Evolutionary conservation across 2,113 vertebrate genomes (phyloP).

Genomic region (Saguinus midas): DNA sequence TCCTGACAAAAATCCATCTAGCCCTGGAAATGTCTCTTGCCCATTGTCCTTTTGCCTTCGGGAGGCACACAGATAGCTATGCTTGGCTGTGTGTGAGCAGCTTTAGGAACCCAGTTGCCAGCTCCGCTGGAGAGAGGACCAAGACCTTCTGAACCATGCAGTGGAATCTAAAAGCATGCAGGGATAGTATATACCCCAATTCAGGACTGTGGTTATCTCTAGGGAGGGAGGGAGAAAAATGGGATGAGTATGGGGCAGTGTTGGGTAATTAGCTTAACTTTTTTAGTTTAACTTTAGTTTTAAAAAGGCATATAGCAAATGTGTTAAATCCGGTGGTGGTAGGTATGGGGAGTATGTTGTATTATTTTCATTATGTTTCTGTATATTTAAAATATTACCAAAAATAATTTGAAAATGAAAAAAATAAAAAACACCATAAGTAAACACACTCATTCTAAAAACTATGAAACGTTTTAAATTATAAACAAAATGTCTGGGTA

Average conservation of each 20-base stretch:
- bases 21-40: neutral
- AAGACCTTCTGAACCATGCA: neutral
- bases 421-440: neutral
- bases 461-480: neutral
- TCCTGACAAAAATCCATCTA: neutral
- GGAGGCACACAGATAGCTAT: neutral
- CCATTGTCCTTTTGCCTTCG: neutral
- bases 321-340: neutral
- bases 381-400: neutral
- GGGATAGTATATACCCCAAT: neutral
- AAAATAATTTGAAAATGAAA: neutral
- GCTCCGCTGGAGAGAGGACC: neutral
- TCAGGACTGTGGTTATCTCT: neutral
- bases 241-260: neutral
- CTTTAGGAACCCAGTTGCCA: neutral
- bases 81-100: neutral
- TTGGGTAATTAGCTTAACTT: too few relatives aligned
- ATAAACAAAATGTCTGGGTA: neutral
- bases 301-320: constrained; percentile 15
- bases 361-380: neutral
- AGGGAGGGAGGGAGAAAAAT: neutral
- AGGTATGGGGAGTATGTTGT: neutral
- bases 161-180: neutral
- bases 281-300: neutral
- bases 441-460: neutral